phyloP scores from a whole-genome alignment of 2,113 vertebrate genomes.

The Charina bottae region DNA sequence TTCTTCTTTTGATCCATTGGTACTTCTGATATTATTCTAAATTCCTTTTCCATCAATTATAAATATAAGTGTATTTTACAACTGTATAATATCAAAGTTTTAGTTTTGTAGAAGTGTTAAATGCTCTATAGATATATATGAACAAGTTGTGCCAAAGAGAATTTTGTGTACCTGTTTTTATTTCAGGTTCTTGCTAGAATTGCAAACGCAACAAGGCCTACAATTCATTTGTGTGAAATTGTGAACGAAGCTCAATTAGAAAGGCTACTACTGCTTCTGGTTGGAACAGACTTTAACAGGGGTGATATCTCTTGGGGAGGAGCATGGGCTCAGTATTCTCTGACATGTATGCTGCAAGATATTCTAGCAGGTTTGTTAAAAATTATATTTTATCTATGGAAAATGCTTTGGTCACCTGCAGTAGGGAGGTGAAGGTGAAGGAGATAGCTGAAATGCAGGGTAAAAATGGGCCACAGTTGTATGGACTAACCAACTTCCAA shows the following conservation, averaged over 20 bases:
- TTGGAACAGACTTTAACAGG: slow-evolving; percentile 97
- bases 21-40: background rate
- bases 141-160: background rate
- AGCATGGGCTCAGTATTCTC: slow-evolving; percentile 97
- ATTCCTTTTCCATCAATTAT: background rate
- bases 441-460: background rate
- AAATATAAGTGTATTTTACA: background rate
- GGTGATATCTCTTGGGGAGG: slow-evolving; percentile 99
- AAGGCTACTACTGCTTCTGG: slow-evolving; percentile 90
- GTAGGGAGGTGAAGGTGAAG: background rate
- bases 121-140: background rate
- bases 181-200: slow-evolving; percentile 93
- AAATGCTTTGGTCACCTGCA: background rate
- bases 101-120: background rate
- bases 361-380: slow-evolving; percentile 89
- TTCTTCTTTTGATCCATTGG: background rate
- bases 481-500: background rate
- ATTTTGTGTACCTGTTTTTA: background rate
- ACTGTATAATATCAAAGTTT: background rate
- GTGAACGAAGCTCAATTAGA: slow-evolving; percentile 96
- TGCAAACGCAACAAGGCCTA: slow-evolving; percentile 94
- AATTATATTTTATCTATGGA: slow-evolving; percentile 8
- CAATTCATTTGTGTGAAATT: slow-evolving; percentile 97
- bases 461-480: background rate
- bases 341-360: slow-evolving; percentile 98